Percentiles rank a stretch among this genome's conserved stretches.
Evolutionary conservation across 2,113 vertebrate genomes (phyloP).

Genomic region (Megaptera novaeangliae): DNA sequence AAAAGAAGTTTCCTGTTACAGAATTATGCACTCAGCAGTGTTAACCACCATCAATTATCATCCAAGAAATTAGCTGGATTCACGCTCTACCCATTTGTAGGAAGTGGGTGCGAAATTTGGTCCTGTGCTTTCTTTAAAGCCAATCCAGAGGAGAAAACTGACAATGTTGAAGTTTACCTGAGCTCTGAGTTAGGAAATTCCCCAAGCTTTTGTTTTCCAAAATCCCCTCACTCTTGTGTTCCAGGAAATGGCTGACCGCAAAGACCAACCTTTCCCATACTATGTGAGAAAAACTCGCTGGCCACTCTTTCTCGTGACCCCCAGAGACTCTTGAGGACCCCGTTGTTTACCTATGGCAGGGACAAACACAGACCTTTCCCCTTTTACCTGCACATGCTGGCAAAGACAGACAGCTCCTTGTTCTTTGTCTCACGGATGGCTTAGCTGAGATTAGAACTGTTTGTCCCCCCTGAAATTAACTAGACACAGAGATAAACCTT

Average conservation of each 20-base stretch:
- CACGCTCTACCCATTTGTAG: background rate
- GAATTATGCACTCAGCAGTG: background rate
- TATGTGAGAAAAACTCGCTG: background rate
- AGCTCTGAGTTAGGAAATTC: background rate
- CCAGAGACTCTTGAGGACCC: background rate
- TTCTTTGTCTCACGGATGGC: background rate
- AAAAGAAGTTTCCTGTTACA: background rate
- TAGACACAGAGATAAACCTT: background rate
- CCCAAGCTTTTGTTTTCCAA: background rate
- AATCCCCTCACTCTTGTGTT: background rate
- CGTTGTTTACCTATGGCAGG: background rate
- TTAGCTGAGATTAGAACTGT: conserved; percentile 24
- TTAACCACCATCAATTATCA: background rate
- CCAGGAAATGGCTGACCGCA: background rate
- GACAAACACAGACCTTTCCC: background rate
- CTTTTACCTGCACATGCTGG: background rate
- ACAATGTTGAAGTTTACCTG: background rate
- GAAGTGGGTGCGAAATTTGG: background rate
- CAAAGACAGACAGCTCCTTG: background rate
- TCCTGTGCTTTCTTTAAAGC: background rate
- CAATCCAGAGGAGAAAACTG: background rate
- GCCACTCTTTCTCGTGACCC: background rate
- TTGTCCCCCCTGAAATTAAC: background rate
- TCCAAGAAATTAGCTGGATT: background rate
- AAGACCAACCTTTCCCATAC: background rate